A percentile compares a stretch with the other conserved stretches of the same genome.
phyloP scores from a whole-genome alignment of 2,888 invertebrate genomes.

The Chouioia cunea region DNA sequence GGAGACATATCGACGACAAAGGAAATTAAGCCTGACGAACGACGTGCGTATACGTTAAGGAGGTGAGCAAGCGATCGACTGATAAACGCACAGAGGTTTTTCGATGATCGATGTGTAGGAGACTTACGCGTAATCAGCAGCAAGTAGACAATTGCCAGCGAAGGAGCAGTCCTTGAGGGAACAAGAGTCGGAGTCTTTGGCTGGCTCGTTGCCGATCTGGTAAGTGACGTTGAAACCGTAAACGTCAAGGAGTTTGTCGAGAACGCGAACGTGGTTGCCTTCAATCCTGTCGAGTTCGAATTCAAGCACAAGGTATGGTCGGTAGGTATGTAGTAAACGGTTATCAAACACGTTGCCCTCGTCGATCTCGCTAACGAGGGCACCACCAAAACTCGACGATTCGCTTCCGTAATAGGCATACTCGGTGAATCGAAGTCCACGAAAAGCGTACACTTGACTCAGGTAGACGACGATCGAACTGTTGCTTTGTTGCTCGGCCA shows the following conservation, averaged over 20 bases:
- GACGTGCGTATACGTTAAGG: background rate
- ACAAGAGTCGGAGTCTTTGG: constrained; percentile 75
- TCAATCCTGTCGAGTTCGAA: constrained; percentile 80
- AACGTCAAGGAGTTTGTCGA: constrained; percentile 84
- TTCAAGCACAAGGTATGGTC: constrained; percentile 84
- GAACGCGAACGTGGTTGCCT: constrained; percentile 85
- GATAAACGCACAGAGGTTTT: background rate
- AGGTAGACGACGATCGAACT: constrained; percentile 87
- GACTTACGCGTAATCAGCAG: constrained; percentile 79
- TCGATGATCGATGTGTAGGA: background rate
- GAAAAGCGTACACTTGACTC: constrained; percentile 87
- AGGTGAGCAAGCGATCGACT: background rate
- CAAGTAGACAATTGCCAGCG: constrained; percentile 86
- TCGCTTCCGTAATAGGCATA: constrained; percentile 81
- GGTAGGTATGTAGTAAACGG: constrained; percentile 74
- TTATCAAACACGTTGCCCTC: constrained; percentile 78
- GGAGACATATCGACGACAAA: no score
- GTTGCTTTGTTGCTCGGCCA: constrained; percentile 67
- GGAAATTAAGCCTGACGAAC: no score
- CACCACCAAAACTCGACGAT: constrained; percentile 75
- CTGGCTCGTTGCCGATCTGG: constrained; percentile 76
- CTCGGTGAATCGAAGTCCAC: constrained; percentile 82
- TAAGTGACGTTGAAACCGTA: constrained; percentile 95
- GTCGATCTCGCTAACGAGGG: constrained; percentile 77
- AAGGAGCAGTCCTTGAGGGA: constrained; percentile 86